A percentile compares a stretch with the other conserved stretches of the same genome.
These are phyloP conservation scores for Drosophila kuntzei DNA, from an alignment of 2,888 invertebrate genomes.

Conservation along the genomic window DNA sequence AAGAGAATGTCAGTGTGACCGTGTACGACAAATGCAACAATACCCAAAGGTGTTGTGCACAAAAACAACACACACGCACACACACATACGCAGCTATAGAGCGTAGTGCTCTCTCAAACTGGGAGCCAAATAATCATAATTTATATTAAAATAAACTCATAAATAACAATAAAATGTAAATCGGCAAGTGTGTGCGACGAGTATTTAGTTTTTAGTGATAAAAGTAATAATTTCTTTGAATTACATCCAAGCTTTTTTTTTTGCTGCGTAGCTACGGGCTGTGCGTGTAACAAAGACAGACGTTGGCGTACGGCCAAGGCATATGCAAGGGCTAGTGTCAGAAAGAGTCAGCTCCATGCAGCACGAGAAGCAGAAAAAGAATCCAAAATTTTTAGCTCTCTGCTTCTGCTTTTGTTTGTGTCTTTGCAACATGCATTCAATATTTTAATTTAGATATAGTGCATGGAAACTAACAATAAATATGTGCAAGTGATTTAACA, in stretches of 20 bases:
- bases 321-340: constrained; percentile 52
- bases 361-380: constrained; percentile 70
- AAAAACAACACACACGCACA: constrained; percentile 26
- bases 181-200: constrained; percentile 22
- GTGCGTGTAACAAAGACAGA: constrained; percentile 63
- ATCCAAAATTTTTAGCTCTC: constrained; percentile 72
- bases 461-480: constrained; percentile 33
- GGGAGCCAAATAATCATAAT: constrained; percentile 46
- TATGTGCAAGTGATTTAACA: constrained; percentile 22
- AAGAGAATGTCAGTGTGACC: no score
- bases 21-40: no score
- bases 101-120: constrained; percentile 47
- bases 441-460: constrained; percentile 57
- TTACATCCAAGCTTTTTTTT: constrained; percentile 63
- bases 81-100: constrained; percentile 15
- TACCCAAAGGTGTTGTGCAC: no score
- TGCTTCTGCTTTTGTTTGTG: constrained; percentile 78
- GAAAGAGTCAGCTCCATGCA: constrained; percentile 55
- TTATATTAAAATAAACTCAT: constrained; percentile 32
- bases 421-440: constrained; percentile 75
- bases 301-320: constrained; percentile 59
- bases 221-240: constrained; percentile 63
- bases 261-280: constrained; percentile 63
- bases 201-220: constrained; percentile 43
- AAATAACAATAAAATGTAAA: constrained; percentile 52